These are phyloP conservation scores for rabbit (Oryctolagus cuniculus) DNA, from an alignment of 2,113 vertebrate species.

Conservation along the genomic window DNA sequence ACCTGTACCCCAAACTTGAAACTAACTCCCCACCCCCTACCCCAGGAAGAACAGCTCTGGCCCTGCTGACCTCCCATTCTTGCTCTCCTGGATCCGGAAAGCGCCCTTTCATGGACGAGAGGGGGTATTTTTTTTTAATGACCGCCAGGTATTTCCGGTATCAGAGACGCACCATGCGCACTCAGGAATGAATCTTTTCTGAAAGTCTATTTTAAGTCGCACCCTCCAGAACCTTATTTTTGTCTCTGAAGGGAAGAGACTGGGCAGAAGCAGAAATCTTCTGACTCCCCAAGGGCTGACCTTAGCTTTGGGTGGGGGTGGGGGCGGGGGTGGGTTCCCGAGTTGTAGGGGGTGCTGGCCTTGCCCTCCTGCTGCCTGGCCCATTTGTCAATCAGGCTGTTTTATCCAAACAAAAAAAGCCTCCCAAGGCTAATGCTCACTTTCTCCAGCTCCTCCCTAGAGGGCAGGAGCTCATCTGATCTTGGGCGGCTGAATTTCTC, in stretches of 20 bases:
- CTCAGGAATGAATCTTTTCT: slow-evolving; percentile 85
- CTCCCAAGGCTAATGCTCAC: neutral
- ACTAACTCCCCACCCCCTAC: slow-evolving; percentile 67
- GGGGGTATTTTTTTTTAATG: slow-evolving; percentile 80
- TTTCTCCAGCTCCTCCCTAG: neutral
- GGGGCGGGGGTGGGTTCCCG: too few relatives aligned
- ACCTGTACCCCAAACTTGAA: slow-evolving; percentile 76
- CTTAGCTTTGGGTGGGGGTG: neutral
- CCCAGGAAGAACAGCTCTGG: slow-evolving; percentile 80
- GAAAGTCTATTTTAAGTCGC: slow-evolving; percentile 86
- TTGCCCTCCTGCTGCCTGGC: neutral
- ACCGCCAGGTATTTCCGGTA: slow-evolving; percentile 83
- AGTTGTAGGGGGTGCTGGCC: neutral
- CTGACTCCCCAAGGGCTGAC: slow-evolving; percentile 72
- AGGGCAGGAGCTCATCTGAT: neutral
- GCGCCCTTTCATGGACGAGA: slow-evolving; percentile 74
- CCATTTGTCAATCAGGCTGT: neutral
- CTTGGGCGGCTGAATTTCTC: neutral
- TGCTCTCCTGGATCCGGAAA: slow-evolving; percentile 84
- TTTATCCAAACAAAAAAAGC: neutral
- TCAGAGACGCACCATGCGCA: slow-evolving; percentile 82
- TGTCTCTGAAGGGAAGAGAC: slow-evolving; percentile 77
- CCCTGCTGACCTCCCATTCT: slow-evolving; percentile 77
- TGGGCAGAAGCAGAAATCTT: slow-evolving; percentile 68
- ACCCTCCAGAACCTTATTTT: slow-evolving; percentile 80